These are phyloP conservation scores for Gadopsis bispinosus DNA, from an alignment of 2,797 vertebrate genomes.

Conservation along the genomic window DNA sequence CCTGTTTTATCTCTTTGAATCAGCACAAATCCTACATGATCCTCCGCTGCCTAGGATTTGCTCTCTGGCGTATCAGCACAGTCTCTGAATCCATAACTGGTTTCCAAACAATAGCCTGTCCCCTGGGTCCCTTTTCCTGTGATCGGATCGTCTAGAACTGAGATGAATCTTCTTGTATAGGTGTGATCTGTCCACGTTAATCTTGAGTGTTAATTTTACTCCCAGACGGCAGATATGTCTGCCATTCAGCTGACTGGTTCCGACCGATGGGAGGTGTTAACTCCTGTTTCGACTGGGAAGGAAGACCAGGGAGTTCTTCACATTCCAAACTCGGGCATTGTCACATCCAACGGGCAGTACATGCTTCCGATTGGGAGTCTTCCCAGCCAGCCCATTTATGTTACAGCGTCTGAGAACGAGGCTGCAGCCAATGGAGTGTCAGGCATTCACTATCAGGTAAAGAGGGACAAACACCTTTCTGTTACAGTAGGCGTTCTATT, in stretches of 20 bases:
- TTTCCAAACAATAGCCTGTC: constrained; percentile 6
- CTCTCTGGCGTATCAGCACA: background rate
- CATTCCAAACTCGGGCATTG: constrained; percentile 92
- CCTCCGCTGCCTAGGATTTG: background rate
- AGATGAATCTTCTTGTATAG: background rate
- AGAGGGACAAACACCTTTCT: background rate
- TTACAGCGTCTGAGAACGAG: constrained; percentile 93
- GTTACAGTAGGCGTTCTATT: background rate
- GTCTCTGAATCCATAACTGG: constrained; percentile 2
- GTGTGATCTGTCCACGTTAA: constrained; percentile 44
- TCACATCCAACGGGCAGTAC: constrained; percentile 97
- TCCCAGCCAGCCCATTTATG: constrained; percentile 97
- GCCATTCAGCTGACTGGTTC: constrained; percentile 95
- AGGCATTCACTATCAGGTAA: constrained; percentile 92
- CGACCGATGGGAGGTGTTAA: constrained; percentile 97
- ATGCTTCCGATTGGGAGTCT: constrained; percentile 96
- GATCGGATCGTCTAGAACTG: constrained; percentile 25
- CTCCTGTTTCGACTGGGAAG: constrained; percentile 92
- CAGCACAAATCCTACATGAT: constrained; percentile 29
- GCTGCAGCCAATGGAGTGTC: constrained; percentile 91
- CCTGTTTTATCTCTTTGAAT: constrained; percentile 34
- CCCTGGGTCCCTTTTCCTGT: background rate
- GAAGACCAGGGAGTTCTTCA: constrained; percentile 96
- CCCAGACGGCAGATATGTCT: constrained; percentile 93
- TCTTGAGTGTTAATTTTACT: constrained; percentile 29